Evolutionary conservation across 1,140 invertebrate species (phyloP).

Genomic region (Leptoteleia sp.): DNA sequence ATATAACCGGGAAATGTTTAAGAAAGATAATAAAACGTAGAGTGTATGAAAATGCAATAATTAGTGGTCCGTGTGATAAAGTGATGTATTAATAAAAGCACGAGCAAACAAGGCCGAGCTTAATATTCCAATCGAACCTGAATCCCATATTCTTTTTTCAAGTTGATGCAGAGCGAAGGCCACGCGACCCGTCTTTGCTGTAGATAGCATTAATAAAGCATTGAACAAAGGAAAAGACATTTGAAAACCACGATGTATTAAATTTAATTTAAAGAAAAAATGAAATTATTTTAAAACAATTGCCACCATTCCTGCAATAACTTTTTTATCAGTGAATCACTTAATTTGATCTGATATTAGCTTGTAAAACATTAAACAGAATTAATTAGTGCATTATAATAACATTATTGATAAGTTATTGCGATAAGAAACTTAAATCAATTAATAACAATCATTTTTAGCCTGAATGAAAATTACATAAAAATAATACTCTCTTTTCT

Average conservation of each 20-base stretch:
- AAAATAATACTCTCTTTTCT: no score
- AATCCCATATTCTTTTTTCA: constrained; percentile 77
- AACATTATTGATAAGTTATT: no score
- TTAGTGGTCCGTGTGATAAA: constrained; percentile 58
- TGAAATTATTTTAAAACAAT: background rate
- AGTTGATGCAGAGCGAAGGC: constrained; percentile 76
- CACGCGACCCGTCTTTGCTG: constrained; percentile 77
- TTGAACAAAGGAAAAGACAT: constrained; percentile 36
- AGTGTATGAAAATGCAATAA: constrained; percentile 20
- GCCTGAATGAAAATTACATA: no score
- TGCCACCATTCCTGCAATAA: no score
- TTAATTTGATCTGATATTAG: no score
- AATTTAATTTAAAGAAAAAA: constrained; percentile 4
- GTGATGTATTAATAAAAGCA: constrained; percentile 70
- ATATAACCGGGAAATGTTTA: constrained; percentile 25
- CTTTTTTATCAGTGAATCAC: no score
- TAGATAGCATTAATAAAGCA: constrained; percentile 72
- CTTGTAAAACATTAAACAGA: no score
- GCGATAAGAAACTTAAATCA: no score
- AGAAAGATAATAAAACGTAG: constrained; percentile 9
- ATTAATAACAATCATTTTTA: no score
- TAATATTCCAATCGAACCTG: constrained; percentile 75
- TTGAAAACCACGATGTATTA: background rate
- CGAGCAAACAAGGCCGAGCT: constrained; percentile 70
- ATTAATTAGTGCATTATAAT: no score